Base-by-base conservation (phyloP, 2,888 invertebrate genomes). In the Xylota sylvarum region DNA sequence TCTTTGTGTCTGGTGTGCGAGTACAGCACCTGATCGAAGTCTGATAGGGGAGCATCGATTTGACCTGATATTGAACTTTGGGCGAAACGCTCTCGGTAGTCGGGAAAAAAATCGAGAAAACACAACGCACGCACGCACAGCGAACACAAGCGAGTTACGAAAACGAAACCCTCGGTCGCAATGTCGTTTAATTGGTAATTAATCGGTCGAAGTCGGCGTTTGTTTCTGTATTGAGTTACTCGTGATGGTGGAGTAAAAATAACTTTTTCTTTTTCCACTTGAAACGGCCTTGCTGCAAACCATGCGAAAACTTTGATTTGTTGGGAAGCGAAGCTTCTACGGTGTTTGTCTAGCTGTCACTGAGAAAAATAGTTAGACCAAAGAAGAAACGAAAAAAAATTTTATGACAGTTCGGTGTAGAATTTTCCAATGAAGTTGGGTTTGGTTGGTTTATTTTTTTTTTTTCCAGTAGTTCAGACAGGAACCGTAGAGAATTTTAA, bases 291-390 rank as follows among this genome's bases (percentile, higher is more conserved):
- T 86, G 86, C 67, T 60, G 40, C 62, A 60, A 35, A 82, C 69
- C 37, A 77, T 70, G 85, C 69, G 48, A 81, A 76, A 70, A 78
- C 9, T 40, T 60, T 23, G 46, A 64, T 30, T 81, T 77, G 3
- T 73, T 43, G 37, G 30, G 43, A 60, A 82, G 48, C 64, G 73
- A 76, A 82, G 35, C 62, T 72, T 30, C 37, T 55, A 69, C 77
- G 67, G 72, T 81, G 72, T 86, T 73, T 69, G 77, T 78, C 82
- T 82, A 73, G 48, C 86, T 82, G 86, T 86, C 86, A 86, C 86
- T 82, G 82, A 86, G 62, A 48, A 73, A 86, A 82, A 72, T 58
- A 65, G 40, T 46, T 12, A 58, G 35, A 14, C 46, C 55, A 78
- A 82, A 67, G 67, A 60, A 82, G 62, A 77, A 40, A 46, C 23